Percentiles rank a stretch among this genome's conserved stretches.
Evolutionary conservation across 2,888 invertebrate genomes (phyloP).

Genomic region (Torymus texanus): DNA sequence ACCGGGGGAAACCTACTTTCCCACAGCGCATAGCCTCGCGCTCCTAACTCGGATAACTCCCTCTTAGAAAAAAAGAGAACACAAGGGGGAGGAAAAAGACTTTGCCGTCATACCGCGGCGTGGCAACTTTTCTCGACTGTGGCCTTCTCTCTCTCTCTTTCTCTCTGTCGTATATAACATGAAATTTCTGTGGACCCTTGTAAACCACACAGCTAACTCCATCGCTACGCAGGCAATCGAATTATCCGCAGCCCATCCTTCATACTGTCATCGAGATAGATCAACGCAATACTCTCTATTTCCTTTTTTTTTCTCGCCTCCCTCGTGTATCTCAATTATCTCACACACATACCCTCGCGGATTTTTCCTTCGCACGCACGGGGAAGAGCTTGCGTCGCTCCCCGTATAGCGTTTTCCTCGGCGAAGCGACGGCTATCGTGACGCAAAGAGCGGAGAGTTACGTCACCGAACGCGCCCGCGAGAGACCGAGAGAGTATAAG

Average conservation of each 20-base stretch:
- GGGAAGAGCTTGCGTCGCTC: not conserved
- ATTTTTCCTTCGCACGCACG: not conserved
- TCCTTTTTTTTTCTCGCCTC: not conserved
- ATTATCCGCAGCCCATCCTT: not conserved
- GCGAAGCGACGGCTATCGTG: slow-evolving; percentile 59
- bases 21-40: no score
- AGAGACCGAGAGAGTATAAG: slow-evolving; percentile 29
- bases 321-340: slow-evolving; percentile 10
- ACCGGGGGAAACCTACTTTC: no score
- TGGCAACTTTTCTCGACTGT: no score
- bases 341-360: not conserved
- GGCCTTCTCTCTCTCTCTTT: no score
- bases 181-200: no score
- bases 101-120: no score
- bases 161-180: no score
- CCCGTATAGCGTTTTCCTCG: not conserved
- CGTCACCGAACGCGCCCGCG: slow-evolving; percentile 66
- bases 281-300: not conserved
- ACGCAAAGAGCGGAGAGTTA: slow-evolving; percentile 71
- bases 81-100: no score
- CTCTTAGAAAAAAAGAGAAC: no score
- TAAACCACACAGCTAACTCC: no score
- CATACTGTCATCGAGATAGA: not conserved
- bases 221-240: not conserved
- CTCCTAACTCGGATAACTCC: no score